Evolutionary conservation across 2,797 vertebrate species (phyloP).

Genomic region (Alcedo quadribrachys): DNA sequence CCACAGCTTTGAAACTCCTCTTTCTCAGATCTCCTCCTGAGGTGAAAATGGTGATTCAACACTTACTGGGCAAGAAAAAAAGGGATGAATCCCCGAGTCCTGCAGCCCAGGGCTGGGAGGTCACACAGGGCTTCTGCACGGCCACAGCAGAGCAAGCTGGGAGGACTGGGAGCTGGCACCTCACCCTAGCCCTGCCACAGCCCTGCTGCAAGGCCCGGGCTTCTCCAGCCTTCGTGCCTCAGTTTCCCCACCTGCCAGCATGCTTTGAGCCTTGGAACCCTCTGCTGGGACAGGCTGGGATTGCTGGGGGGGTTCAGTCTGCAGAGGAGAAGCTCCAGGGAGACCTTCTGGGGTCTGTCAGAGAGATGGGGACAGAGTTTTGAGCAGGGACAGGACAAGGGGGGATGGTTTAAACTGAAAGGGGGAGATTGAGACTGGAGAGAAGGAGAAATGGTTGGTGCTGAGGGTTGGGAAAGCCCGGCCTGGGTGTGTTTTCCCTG

Average conservation of each 20-base stretch:
- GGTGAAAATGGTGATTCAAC: not conserved
- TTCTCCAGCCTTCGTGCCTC: not conserved
- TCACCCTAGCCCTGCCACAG: not conserved
- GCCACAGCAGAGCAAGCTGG: not conserved
- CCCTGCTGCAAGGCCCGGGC: not conserved
- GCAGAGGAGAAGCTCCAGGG: not conserved
- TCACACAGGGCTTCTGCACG: fast-evolving
- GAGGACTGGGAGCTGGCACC: not conserved
- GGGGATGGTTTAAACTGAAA: no score
- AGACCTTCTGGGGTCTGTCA: not conserved
- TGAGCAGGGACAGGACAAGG: no score
- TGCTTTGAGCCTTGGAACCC: not conserved
- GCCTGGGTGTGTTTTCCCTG: no score
- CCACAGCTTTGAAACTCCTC: not conserved
- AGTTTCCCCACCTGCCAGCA: not conserved
- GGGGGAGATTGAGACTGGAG: no score
- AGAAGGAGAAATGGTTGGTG: no score
- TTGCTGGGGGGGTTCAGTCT: not conserved
- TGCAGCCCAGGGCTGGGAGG: not conserved
- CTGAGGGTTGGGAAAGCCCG: no score
- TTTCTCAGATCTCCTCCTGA: not conserved
- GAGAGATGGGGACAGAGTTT: no score
- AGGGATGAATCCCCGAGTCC: not conserved
- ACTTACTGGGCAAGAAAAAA: not conserved
- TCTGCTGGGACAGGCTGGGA: not conserved